These are phyloP conservation scores for Diadegma fenestrale DNA, from an alignment of 2,888 invertebrate genomes.

Conservation along the genomic window DNA sequence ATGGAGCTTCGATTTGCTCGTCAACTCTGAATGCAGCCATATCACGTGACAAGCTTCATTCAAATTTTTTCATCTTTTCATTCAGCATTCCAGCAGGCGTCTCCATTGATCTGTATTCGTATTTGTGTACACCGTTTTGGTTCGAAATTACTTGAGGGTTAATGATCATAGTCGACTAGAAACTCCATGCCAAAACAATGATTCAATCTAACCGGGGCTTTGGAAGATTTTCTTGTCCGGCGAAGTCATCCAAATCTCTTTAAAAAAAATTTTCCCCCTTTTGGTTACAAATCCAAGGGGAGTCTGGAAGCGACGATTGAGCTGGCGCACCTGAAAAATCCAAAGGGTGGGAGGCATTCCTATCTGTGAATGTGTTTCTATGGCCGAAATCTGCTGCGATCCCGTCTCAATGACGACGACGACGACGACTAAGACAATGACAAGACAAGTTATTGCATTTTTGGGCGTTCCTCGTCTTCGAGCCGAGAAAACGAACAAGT, in stretches of 20 bases:
- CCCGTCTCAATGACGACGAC: constrained; percentile 30
- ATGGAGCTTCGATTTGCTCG: neutral
- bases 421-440: constrained; percentile 23
- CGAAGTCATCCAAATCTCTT: constrained; percentile 21
- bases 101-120: neutral
- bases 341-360: neutral
- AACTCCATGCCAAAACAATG: constrained; percentile 63
- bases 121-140: neutral
- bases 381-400: constrained; percentile 41
- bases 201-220: constrained; percentile 70
- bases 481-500: constrained; percentile 35
- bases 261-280: constrained; percentile 30
- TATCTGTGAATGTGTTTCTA: neutral
- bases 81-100: neutral
- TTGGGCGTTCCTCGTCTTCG: constrained; percentile 48
- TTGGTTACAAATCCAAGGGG: constrained; percentile 39
- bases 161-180: neutral
- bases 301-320: constrained; percentile 39
- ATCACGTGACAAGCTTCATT: neutral
- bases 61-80: neutral
- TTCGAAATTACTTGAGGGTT: neutral
- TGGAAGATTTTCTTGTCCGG: constrained; percentile 66
- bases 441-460: constrained; percentile 53
- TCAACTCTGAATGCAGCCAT: neutral
- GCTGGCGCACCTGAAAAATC: constrained; percentile 14